phyloP scores from a whole-genome alignment of 2,113 vertebrate species.

The Cinclus cinclus region DNA sequence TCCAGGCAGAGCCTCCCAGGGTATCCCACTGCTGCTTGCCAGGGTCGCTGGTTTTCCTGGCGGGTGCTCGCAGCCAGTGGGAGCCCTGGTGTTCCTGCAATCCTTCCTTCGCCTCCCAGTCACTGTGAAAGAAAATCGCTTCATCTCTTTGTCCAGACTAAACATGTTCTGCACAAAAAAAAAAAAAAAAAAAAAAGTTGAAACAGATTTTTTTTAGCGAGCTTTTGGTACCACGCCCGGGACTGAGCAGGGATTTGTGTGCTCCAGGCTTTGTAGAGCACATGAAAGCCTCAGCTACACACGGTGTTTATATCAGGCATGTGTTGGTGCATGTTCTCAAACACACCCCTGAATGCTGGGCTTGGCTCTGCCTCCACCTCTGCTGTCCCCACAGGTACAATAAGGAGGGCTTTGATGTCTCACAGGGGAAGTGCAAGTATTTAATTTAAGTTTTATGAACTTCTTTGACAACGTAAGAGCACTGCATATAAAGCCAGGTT shows the following conservation, averaged over 20 bases:
- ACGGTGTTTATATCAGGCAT: not conserved
- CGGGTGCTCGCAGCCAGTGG: not conserved
- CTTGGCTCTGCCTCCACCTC: not conserved
- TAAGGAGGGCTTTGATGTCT: not conserved
- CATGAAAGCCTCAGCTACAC: not conserved
- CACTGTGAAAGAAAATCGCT: not conserved
- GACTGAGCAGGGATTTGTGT: not conserved
- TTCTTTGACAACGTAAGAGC: not conserved
- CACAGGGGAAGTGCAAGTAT: conserved; percentile 15
- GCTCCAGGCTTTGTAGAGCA: not conserved
- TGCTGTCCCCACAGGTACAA: not conserved
- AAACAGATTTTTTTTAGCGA: not conserved
- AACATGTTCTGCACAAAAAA: not conserved
- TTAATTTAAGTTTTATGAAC: conserved; percentile 50
- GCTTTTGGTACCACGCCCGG: not conserved
- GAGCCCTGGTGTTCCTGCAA: not conserved
- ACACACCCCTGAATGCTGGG: not conserved
- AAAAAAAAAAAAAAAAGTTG: not conserved
- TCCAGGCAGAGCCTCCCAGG: not conserved
- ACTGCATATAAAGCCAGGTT: not conserved
- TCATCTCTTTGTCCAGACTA: conserved; percentile 9
- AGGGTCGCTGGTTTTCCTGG: not conserved
- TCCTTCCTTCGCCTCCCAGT: not conserved
- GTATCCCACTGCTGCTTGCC: not conserved
- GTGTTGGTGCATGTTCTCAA: not conserved